Conservation (phyloP, 2,888 invertebrate genomes). For the Liodrosophila aerea region DNA sequence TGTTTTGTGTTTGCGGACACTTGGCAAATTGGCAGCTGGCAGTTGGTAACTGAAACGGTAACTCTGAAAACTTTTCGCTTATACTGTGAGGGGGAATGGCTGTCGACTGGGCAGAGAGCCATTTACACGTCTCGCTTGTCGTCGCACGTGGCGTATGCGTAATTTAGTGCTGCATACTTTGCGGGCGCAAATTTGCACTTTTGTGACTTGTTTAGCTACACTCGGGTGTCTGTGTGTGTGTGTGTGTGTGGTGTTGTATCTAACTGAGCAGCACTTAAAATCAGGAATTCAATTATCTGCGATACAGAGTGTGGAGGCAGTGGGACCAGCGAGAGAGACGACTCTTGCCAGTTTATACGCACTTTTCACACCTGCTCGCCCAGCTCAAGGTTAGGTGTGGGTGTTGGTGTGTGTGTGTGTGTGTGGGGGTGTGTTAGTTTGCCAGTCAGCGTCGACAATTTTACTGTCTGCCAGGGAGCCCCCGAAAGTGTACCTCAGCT, state of each 20-base stretch:
- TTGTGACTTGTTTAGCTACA: slow-evolving; percentile 63
- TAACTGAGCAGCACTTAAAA: slow-evolving; percentile 72
- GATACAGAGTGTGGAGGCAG: no score
- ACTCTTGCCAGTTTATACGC: slow-evolving; percentile 61
- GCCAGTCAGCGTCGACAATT: slow-evolving; percentile 27
- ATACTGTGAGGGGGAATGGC: background rate
- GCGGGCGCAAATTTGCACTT: slow-evolving; percentile 73
- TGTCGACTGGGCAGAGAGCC: slow-evolving; percentile 28
- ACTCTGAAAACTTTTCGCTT: slow-evolving; percentile 1
- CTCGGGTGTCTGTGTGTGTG: slow-evolving; percentile 6
- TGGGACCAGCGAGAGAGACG: slow-evolving; percentile 6
- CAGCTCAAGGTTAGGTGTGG: slow-evolving; percentile 48
- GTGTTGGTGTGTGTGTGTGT: background rate
- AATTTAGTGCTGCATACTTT: slow-evolving; percentile 77
- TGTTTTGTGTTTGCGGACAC: slow-evolving; percentile 69
- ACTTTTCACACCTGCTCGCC: slow-evolving; percentile 72
- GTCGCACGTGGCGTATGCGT: slow-evolving; percentile 73
- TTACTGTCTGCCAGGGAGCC: slow-evolving; percentile 47
- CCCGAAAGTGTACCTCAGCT: slow-evolving; percentile 19
- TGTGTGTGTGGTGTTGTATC: slow-evolving; percentile 20
- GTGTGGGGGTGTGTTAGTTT: slow-evolving; percentile 28
- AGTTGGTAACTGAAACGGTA: slow-evolving; percentile 19
- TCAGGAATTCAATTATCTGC: slow-evolving; percentile 73
- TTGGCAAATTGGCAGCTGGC: slow-evolving; percentile 73
- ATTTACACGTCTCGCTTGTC: slow-evolving; percentile 67